A percentile compares a stretch with the other conserved stretches of the same genome.
Evolutionary conservation across 2,888 invertebrate genomes (phyloP).

Genomic region (Adelphocoris suturalis): DNA sequence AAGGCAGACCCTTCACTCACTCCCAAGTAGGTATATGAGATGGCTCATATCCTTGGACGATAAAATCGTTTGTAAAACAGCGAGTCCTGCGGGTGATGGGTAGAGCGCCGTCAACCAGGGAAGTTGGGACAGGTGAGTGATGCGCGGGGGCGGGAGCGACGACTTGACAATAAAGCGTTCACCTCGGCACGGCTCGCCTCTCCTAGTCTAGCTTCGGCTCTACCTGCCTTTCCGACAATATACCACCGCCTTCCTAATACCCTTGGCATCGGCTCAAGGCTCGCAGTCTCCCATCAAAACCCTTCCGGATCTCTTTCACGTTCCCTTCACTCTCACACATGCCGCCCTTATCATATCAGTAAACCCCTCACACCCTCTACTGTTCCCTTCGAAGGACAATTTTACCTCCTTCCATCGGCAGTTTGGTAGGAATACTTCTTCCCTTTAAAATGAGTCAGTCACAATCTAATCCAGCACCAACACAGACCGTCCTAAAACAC

Average conservation of each 20-base stretch:
- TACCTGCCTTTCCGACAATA: background rate
- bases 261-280: conserved; percentile 12
- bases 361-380: too few species aligned
- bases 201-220: too few species aligned
- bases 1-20: background rate
- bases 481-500: too few species aligned
- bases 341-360: background rate
- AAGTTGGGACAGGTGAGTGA: background rate
- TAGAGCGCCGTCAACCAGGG: background rate
- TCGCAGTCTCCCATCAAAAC: conserved; percentile 5
- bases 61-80: conserved; percentile 24
- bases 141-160: background rate
- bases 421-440: too few species aligned
- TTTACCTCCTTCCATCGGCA: too few species aligned
- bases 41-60: background rate
- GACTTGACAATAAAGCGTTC: background rate
- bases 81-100: conserved; percentile 11
- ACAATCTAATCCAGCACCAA: too few species aligned
- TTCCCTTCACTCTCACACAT: too few species aligned
- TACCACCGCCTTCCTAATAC: background rate
- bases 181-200: too few species aligned
- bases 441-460: too few species aligned
- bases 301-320: background rate
- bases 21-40: background rate
- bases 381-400: too few species aligned